Conservation (phyloP, 2,888 invertebrate species). For the Euzetes globulus region DNA sequence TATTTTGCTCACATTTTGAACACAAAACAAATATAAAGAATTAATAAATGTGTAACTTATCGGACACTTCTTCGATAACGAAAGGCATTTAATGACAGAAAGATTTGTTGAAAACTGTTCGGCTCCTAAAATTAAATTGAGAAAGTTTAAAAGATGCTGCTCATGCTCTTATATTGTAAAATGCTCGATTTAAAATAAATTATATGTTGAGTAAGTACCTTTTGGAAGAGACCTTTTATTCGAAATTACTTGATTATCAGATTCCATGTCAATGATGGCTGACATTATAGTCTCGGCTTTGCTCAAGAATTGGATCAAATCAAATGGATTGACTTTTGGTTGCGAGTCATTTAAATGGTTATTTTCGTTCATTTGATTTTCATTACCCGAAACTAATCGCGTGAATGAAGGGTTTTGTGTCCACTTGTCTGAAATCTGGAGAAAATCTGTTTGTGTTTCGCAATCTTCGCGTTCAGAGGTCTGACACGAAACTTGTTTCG, state of each 20-base stretch:
- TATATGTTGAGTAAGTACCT: not conserved
- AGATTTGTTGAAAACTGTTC: not conserved
- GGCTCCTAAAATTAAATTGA: too few relatives aligned
- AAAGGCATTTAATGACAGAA: not conserved
- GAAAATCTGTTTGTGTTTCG: slow-evolving; percentile 54
- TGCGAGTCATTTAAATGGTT: too few relatives aligned
- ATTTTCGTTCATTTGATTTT: not conserved
- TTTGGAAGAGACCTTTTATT: not conserved
- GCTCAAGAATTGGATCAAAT: not conserved
- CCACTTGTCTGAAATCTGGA: slow-evolving; percentile 58
- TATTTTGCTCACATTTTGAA: slow-evolving; percentile 16
- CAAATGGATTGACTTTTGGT: slow-evolving; percentile 19
- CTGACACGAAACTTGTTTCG: slow-evolving; percentile 10
- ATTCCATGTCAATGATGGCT: slow-evolving; percentile 16
- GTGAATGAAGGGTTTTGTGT: slow-evolving; percentile 18
- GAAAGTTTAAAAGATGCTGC: too few relatives aligned
- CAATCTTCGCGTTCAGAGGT: slow-evolving; percentile 5
- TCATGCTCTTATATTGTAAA: too few relatives aligned
- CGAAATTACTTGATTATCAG: not conserved
- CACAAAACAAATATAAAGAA: slow-evolving; percentile 9
- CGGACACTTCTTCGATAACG: slow-evolving; percentile 21
- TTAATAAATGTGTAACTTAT: not conserved
- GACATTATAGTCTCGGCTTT: slow-evolving; percentile 16
- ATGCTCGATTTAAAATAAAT: too few relatives aligned
- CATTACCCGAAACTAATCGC: not conserved